Evolutionary conservation across 2,888 invertebrate species (phyloP).

Genomic region (Tricholauxania praeusta): DNA sequence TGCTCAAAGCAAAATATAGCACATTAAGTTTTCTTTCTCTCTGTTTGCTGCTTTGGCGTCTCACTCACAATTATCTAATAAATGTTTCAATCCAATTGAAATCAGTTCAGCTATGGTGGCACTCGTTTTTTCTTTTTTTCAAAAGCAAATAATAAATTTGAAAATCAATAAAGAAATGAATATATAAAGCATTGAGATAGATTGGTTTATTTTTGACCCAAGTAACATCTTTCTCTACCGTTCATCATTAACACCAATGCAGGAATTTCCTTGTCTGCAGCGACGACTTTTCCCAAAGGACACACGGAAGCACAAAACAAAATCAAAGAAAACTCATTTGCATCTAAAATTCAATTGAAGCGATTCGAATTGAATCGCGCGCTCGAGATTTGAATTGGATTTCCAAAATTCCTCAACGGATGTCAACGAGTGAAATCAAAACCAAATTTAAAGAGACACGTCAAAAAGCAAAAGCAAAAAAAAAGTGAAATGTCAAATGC

Average conservation of each 20-base stretch:
- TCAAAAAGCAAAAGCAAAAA: neutral
- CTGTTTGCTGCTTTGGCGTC: no score
- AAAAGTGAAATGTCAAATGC: slow-evolving; percentile 45
- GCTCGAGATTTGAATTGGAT: slow-evolving; percentile 58
- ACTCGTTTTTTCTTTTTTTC: no score
- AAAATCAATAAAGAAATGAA: no score
- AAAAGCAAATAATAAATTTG: no score
- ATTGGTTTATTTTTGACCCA: no score
- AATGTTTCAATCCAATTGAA: no score
- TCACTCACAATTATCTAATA: no score
- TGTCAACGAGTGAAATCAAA: slow-evolving; percentile 53
- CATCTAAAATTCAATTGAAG: slow-evolving; percentile 64
- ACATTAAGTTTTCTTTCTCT: no score
- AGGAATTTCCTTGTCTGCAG: no score
- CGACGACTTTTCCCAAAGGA: neutral
- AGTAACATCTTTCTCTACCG: no score
- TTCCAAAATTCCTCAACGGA: slow-evolving; percentile 57
- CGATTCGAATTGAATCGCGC: slow-evolving; percentile 40
- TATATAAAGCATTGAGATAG: no score
- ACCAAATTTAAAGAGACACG: slow-evolving; percentile 44
- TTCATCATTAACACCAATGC: neutral
- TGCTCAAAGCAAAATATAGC: slow-evolving; percentile 25
- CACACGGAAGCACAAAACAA: slow-evolving; percentile 43
- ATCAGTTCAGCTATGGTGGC: no score
- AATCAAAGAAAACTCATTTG: slow-evolving; percentile 57